phyloP scores from a whole-genome alignment of 2,888 invertebrate genomes.

The Pachydiplax longipennis region DNA sequence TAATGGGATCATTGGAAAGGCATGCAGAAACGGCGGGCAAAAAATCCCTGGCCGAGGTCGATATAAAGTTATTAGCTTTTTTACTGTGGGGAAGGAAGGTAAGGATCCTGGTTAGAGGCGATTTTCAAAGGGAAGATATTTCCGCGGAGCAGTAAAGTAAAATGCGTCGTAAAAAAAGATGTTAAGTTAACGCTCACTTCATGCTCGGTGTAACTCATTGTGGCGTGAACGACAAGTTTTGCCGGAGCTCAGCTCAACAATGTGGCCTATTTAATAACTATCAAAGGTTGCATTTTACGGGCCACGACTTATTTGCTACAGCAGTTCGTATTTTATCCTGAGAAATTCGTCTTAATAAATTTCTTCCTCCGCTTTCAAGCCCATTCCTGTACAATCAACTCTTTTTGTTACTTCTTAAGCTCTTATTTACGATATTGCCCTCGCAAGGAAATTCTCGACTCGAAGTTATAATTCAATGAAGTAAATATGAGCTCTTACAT shows the following conservation, averaged over 20 bases:
- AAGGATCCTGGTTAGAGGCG: background rate
- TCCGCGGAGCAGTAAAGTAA: conserved; percentile 17
- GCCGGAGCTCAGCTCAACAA: background rate
- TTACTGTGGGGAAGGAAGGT: background rate
- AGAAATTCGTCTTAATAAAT: too few relatives aligned
- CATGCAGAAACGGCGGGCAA: background rate
- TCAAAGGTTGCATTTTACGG: background rate
- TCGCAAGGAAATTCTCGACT: too few relatives aligned
- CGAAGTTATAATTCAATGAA: too few relatives aligned
- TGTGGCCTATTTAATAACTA: background rate
- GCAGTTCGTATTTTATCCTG: too few relatives aligned
- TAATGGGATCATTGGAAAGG: background rate
- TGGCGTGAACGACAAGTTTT: background rate
- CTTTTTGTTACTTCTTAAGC: too few relatives aligned
- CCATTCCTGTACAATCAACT: too few relatives aligned
- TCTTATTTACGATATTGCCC: too few relatives aligned
- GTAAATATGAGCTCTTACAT: too few relatives aligned
- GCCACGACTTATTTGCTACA: too few relatives aligned
- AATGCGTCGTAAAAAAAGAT: conserved; percentile 17
- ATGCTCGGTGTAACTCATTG: background rate
- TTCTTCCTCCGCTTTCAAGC: too few relatives aligned
- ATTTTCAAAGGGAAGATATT: background rate
- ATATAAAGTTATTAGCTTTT: background rate
- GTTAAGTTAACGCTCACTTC: background rate
- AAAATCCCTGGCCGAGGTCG: background rate